A percentile compares a stretch with the other conserved stretches of the same genome.
Conservation (phyloP, 2,888 invertebrate genomes). For the Sinohyriopsis cumingii region DNA sequence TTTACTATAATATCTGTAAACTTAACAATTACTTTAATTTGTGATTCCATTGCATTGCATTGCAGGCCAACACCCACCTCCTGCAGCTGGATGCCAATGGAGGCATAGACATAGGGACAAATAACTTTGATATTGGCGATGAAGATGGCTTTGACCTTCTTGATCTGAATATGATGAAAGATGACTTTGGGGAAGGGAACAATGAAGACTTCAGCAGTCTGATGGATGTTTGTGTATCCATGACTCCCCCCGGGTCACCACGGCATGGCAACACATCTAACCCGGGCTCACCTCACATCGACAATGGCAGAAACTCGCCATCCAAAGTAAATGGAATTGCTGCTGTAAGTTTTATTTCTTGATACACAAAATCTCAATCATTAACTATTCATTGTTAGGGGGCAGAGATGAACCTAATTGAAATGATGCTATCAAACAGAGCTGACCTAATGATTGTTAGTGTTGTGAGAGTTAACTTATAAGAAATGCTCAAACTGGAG, state of each 20-base stretch:
- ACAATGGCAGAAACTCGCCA: conserved; percentile 50
- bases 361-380: background rate
- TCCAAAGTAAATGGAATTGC: conserved; percentile 50
- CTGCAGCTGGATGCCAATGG: conserved; percentile 48
- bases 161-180: conserved; percentile 26
- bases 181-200: conserved; percentile 39
- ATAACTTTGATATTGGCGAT: conserved; percentile 31
- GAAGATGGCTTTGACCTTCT: conserved; percentile 42
- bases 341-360: conserved; percentile 28
- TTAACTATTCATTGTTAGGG: no score
- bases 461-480: no score
- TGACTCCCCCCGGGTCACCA: conserved; percentile 44
- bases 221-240: conserved; percentile 51
- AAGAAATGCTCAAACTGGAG: no score
- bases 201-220: conserved; percentile 42
- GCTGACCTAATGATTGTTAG: no score
- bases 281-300: conserved; percentile 55
- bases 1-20: no score
- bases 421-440: no score
- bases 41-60: conserved; percentile 1
- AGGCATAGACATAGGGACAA: conserved; percentile 49
- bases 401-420: no score
- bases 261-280: conserved; percentile 39
- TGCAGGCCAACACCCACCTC: conserved; percentile 55
- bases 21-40: background rate